These are phyloP conservation scores for Plebejus argus DNA, from an alignment of 2,888 invertebrate genomes.

Conservation along the genomic window DNA sequence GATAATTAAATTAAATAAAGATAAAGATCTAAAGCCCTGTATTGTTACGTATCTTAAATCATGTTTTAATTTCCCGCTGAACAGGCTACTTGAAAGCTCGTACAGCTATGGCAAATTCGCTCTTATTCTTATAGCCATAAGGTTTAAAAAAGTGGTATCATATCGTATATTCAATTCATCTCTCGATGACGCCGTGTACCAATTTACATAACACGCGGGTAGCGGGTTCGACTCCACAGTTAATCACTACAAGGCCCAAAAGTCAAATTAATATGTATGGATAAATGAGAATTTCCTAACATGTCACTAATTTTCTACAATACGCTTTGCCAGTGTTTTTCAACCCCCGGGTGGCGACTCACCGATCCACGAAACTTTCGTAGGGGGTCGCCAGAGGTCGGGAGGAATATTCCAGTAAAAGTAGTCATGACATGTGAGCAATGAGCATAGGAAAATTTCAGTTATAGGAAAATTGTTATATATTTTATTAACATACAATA, in stretches of 20 bases:
- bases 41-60: not conserved
- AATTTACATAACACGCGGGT: conserved; percentile 29
- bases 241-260: conserved; percentile 9
- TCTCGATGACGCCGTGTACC: not conserved
- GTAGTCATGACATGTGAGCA: too few species aligned
- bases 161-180: not conserved
- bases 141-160: not conserved
- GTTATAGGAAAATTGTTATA: too few species aligned
- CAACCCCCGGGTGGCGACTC: too few species aligned
- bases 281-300: not conserved
- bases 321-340: not conserved
- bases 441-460: too few species aligned
- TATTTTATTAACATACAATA: too few species aligned
- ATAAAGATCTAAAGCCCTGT: not conserved
- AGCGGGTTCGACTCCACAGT: conserved; percentile 1
- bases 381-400: too few species aligned
- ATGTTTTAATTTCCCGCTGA: conserved; percentile 1
- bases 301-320: not conserved
- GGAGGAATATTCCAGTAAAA: too few species aligned
- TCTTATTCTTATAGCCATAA: not conserved
- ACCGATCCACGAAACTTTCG: too few species aligned
- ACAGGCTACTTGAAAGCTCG: not conserved
- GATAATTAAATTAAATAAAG: not conserved
- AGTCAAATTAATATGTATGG: not conserved
- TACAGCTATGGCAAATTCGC: not conserved